Evolutionary conservation across 2,797 vertebrate species (phyloP), one percentile per base, ranked within the genome.

Genomic region (Platyrinchus mystaceus): DNA sequence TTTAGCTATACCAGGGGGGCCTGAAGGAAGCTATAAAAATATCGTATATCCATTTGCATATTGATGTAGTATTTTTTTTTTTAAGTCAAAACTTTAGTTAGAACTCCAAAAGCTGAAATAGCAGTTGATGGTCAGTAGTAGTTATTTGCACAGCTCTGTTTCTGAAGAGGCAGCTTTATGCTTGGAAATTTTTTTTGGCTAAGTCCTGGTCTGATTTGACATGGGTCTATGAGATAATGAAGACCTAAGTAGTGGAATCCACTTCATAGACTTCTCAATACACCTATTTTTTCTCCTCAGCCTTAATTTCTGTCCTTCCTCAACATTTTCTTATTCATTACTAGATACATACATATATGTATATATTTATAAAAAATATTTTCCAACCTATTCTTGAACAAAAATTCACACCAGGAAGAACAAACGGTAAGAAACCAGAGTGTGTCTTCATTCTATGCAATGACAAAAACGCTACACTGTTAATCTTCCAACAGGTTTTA

Each of bases 71-170:
- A 69, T 85, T 92, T 73, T 47, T 83, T 85, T 37, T 68, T 66
- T 56, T 26, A 81, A 85, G 30, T 82, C 5, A 82, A 76, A 84
- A 41, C 10, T 79, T 63, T 21, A 68, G 4, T 41, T 83, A 55
- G 16, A 58, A 79, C n/a, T 58, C 46, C 62, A 60, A 87, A 58
- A 83, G 26, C 20, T 55, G 73, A 94, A 91, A 69, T 58, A 84
- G 34, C 56, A 56, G 10, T 10, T 75, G 52, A 30, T 63, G 10
- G 34, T 49, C 67, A 64, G 14, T 28, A 62, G 22, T 30, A 73
- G 49, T 60, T 91, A 66, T 50, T 53, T 76, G 9, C 18, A 79
- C 37, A 49, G 23, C 17, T 75, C 24, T 46, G 18, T 34, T 82
- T 76, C 79, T 80, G 49, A 87, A 83, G 67, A 80, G 26, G 7